Percentiles rank a stretch among this genome's conserved stretches.
Conservation (phyloP, 2,113 vertebrate genomes). For the Capra hircus region DNA sequence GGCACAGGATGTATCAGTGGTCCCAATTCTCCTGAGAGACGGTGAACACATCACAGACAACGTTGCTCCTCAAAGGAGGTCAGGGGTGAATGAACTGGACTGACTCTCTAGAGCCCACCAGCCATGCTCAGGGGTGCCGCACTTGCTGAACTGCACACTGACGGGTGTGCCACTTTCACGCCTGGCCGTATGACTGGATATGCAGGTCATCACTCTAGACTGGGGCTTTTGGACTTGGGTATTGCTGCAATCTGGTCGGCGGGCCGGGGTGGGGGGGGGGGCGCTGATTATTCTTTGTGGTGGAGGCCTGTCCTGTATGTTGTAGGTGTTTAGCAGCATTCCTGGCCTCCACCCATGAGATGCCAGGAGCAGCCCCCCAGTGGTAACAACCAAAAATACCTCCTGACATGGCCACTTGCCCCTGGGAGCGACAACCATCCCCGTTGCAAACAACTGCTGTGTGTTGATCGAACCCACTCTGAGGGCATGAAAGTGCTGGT, state of each 20-base stretch:
- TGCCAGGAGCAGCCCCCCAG: fast-evolving
- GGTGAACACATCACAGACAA: not conserved
- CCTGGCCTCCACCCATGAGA: not conserved
- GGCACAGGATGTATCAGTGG: fast-evolving
- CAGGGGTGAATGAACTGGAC: fast-evolving
- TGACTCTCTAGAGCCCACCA: too few species aligned
- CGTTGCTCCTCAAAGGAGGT: not conserved
- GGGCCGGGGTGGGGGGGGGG: fast-evolving
- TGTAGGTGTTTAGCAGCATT: not conserved
- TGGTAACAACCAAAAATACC: not conserved
- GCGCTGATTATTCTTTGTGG: not conserved
- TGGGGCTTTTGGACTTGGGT: not conserved
- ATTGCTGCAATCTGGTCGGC: not conserved
- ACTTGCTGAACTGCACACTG: too few species aligned
- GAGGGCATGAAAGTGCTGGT: not conserved
- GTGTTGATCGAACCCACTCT: not conserved
- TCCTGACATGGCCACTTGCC: too few species aligned
- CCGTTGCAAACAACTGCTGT: fast-evolving
- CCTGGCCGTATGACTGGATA: fast-evolving
- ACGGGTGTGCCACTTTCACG: fast-evolving
- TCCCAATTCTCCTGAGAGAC: not conserved
- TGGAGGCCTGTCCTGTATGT: not conserved
- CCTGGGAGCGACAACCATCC: too few species aligned
- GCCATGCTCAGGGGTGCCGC: not conserved
- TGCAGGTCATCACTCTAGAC: fast-evolving